Evolutionary conservation across 2,888 invertebrate species (phyloP), one percentile per base, ranked within the genome.

Genomic region (Ptilodon capucinus): DNA sequence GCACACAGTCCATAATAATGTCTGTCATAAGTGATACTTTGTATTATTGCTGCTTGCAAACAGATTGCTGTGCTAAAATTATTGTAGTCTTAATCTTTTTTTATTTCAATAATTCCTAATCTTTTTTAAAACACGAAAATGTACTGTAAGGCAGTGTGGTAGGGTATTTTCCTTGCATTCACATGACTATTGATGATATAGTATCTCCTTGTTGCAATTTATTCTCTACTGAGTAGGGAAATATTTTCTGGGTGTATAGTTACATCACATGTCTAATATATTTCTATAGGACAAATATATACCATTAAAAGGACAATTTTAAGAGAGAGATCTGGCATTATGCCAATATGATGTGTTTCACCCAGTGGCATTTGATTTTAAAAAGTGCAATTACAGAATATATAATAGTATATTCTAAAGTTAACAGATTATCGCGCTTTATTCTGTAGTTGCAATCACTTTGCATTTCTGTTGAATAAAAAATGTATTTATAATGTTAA

Each of bases 361-460:
- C 4, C 14, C 14, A 14, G 8, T 14, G 14, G 32, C 32, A 32
- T 14, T 4, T n/a, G 2, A n/a, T n/a, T 32, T 32, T 14, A 5
- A 32, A 32, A 32, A 8, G 32, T 14, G 32, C 32, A 32, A 32
- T 32, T 32, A 28, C 32, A 32, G 32, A 32, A 11, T n/a, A 18
- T 25, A n/a, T 52, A 48, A 8, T 40, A 8, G 39, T 28, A 21
- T 44, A 35, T 35, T 35, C 14, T 23, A 40, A 51, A 44, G 18
- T 35, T 48, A 48, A 42, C 8, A 52, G 52, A 50, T 64, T 64
- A 40, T 45, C 47, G 49, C 39, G 28, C 48, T 45, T 42, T 40
- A 41, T 43, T 42, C 44, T 23, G 45, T 5, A 39, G 9, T 53
- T 46, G 32, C 42, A 42, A 25, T 42, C 36, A 36, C 40, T 46